phyloP scores from a whole-genome alignment of 2,113 vertebrate species.

The Pagrus major region DNA sequence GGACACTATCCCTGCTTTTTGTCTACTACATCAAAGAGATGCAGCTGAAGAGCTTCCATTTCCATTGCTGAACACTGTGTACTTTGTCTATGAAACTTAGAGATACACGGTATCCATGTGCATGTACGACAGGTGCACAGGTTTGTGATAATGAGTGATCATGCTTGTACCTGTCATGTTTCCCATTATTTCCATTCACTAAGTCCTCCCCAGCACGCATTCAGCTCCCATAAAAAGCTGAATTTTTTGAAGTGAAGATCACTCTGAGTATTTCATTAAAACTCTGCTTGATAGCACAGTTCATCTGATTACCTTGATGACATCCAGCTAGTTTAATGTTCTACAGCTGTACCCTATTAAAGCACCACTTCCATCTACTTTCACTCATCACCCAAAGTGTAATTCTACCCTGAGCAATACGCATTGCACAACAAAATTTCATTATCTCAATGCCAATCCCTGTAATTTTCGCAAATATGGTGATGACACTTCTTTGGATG shows the following conservation, averaged over 20 bases:
- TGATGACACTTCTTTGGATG: conserved; percentile 60
- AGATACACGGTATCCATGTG: conserved; percentile 37
- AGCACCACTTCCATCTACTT: conserved; percentile 30
- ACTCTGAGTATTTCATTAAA: conserved; percentile 64
- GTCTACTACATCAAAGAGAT: conserved; percentile 68
- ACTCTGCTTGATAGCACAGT: conserved; percentile 48
- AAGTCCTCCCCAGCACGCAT: background rate
- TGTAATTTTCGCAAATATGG: conserved; percentile 60
- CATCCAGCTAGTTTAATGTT: conserved; percentile 51
- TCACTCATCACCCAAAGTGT: conserved; percentile 54
- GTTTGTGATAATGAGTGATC: conserved; percentile 15
- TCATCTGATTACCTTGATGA: conserved; percentile 68
- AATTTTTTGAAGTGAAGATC: conserved; percentile 42
- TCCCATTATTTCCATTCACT: conserved; percentile 24
- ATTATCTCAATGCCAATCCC: conserved; percentile 54
- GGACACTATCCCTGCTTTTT: conserved; percentile 66
- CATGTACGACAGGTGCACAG: conserved; percentile 27
- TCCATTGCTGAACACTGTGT: conserved; percentile 45
- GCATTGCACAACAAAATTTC: conserved; percentile 46
- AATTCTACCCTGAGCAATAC: conserved; percentile 47
- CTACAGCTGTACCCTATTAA: conserved; percentile 53
- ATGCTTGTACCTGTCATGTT: conserved; percentile 14
- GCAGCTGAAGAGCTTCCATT: conserved; percentile 63
- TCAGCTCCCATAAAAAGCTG: conserved; percentile 41
- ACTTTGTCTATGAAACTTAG: conserved; percentile 43